A percentile compares a stretch with the other conserved stretches of the same genome.
Evolutionary conservation across 2,797 vertebrate species (phyloP).

Genomic region (Echiichthys vipera): DNA sequence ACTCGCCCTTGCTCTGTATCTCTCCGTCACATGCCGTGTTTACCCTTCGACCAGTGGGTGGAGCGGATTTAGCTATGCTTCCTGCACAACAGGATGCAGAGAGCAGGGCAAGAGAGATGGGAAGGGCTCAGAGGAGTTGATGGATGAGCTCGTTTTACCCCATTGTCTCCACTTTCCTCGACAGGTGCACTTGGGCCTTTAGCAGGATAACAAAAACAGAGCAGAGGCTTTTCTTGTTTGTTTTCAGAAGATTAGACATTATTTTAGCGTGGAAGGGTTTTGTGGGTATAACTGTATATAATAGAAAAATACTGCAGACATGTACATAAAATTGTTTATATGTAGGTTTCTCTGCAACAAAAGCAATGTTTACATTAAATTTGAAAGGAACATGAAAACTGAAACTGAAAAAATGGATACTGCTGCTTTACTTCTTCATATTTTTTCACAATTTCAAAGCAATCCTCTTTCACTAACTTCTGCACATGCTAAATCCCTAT

Average conservation of each 20-base stretch:
- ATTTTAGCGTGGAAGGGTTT: constrained; percentile 8
- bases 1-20: constrained; percentile 24
- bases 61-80: constrained; percentile 70
- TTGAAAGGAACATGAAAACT: not conserved
- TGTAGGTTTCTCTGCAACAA: not conserved
- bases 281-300: not conserved
- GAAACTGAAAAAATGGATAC: not conserved
- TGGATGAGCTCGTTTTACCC: constrained; percentile 69
- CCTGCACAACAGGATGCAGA: constrained; percentile 83
- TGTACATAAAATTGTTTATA: not conserved
- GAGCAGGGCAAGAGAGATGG: constrained; percentile 58
- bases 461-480: not conserved
- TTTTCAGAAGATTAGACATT: constrained; percentile 25
- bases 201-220: constrained; percentile 42
- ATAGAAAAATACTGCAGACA: not conserved
- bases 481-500: not conserved
- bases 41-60: constrained; percentile 68
- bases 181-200: constrained; percentile 73
- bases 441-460: constrained; percentile 5
- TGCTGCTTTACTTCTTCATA: not conserved
- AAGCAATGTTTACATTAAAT: not conserved
- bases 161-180: constrained; percentile 79
- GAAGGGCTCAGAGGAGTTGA: constrained; percentile 71
- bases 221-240: constrained; percentile 31
- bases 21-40: constrained; percentile 52